These are phyloP conservation scores for Anseranas semipalmata DNA, from an alignment of 2,113 vertebrate species.

Conservation along the genomic window DNA sequence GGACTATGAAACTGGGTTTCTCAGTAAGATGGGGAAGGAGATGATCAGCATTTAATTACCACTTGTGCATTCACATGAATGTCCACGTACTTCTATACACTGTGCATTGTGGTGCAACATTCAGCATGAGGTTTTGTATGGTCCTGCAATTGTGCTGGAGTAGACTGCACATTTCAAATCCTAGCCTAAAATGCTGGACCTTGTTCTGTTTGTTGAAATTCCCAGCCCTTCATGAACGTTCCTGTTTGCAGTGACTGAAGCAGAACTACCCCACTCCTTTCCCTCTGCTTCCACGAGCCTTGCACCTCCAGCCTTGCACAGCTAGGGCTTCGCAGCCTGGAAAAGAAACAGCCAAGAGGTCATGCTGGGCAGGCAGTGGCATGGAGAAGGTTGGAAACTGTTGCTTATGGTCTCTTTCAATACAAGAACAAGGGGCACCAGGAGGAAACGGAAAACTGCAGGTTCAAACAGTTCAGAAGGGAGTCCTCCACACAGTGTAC, in stretches of 20 bases:
- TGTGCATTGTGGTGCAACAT: neutral
- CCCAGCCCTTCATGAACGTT: neutral
- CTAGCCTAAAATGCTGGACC: neutral
- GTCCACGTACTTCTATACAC: neutral
- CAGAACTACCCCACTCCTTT: neutral
- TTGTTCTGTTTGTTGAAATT: neutral
- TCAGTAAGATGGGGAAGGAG: neutral
- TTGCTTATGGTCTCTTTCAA: neutral
- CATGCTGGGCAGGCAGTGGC: neutral
- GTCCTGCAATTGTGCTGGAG: neutral
- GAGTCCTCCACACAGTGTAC: neutral
- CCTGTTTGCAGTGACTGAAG: neutral
- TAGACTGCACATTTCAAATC: neutral
- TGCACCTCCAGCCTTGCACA: neutral
- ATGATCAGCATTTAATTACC: neutral
- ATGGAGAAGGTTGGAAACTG: neutral
- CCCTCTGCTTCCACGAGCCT: neutral
- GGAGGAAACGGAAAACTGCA: neutral
- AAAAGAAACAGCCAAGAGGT: neutral
- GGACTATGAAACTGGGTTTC: neutral
- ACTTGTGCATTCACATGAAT: neutral
- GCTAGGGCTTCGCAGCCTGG: neutral
- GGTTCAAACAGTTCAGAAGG: neutral
- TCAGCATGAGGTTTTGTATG: neutral
- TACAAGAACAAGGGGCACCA: neutral